A percentile compares a stretch with the other conserved stretches of the same genome.
phyloP scores from a whole-genome alignment of 2,888 invertebrate species.

The Stenchaetothrips biformis region DNA sequence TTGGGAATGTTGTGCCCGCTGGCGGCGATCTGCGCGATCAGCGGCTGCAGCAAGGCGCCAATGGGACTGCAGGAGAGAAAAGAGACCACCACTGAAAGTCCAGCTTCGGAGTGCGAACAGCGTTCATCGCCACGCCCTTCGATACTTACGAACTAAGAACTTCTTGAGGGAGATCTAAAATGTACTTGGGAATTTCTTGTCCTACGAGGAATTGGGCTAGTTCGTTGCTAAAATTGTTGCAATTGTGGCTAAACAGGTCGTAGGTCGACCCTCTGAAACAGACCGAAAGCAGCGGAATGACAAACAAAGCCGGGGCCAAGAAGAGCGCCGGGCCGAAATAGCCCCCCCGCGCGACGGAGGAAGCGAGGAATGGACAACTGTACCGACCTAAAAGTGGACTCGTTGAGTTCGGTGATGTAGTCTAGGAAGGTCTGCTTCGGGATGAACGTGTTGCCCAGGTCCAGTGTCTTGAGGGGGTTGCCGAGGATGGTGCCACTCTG shows the following conservation, averaged over 20 bases:
- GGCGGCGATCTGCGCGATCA: conserved; percentile 34
- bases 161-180: conserved; percentile 75
- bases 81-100: conserved; percentile 43
- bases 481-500: conserved; percentile 76
- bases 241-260: conserved; percentile 78
- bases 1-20: conserved; percentile 29
- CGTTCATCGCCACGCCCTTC: not conserved
- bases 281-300: not conserved
- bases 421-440: conserved; percentile 76
- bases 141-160: conserved; percentile 60
- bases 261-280: conserved; percentile 61
- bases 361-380: conserved; percentile 25
- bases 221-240: conserved; percentile 86
- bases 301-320: not conserved
- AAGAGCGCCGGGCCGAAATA: not conserved
- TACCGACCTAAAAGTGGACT: conserved; percentile 69
- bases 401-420: conserved; percentile 70
- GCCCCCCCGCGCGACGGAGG: not conserved
- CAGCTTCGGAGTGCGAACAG: not conserved
- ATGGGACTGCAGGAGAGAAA: conserved; percentile 32
- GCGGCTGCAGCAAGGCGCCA: conserved; percentile 33
- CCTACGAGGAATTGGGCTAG: conserved; percentile 79
- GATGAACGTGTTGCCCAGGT: conserved; percentile 75
- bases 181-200: conserved; percentile 72
- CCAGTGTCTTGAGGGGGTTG: conserved; percentile 63